A percentile compares a stretch with the other conserved stretches of the same genome.
phyloP scores from a whole-genome alignment of 2,888 invertebrate species.

The Caenorhabditis plicata region DNA sequence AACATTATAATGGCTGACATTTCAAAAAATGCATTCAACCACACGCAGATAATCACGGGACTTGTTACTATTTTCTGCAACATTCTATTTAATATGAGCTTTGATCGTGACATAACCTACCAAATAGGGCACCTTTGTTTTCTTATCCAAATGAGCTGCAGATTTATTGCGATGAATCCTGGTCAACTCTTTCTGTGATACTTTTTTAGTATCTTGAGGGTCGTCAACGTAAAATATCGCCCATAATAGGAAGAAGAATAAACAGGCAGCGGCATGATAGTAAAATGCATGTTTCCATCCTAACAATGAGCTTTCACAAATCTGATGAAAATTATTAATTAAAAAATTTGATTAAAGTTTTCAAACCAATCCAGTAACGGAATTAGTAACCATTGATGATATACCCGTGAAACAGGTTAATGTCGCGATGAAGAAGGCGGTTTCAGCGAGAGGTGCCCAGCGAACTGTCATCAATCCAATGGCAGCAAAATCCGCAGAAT shows the following conservation, averaged over 20 bases:
- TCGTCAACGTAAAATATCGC: conserved; percentile 39
- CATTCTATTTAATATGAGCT: neutral
- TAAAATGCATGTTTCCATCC: conserved; percentile 40
- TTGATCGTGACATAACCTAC: conserved; percentile 13
- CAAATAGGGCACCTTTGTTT: conserved; percentile 35
- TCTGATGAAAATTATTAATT: neutral
- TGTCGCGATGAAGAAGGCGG: conserved; percentile 51
- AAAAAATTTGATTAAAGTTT: neutral
- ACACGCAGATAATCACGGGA: conserved; percentile 40
- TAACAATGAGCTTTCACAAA: conserved; percentile 18
- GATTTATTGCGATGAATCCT: conserved; percentile 42
- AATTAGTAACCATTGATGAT: conserved; percentile 52
- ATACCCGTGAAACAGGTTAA: conserved; percentile 56
- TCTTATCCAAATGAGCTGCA: conserved; percentile 41
- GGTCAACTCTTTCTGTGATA: conserved; percentile 35
- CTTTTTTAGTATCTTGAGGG: conserved; percentile 26
- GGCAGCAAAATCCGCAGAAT: conserved; percentile 46
- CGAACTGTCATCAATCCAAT: conserved; percentile 46
- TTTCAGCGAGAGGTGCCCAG: conserved; percentile 55
- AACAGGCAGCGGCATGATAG: conserved; percentile 17
- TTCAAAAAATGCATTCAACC: conserved; percentile 54
- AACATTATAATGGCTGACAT: conserved; percentile 45
- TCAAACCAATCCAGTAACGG: conserved; percentile 40
- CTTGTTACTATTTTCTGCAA: conserved; percentile 40
- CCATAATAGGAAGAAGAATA: conserved; percentile 41